Evolutionary conservation across 2,113 vertebrate species (phyloP).

Genomic region (Chrysemys picta): DNA sequence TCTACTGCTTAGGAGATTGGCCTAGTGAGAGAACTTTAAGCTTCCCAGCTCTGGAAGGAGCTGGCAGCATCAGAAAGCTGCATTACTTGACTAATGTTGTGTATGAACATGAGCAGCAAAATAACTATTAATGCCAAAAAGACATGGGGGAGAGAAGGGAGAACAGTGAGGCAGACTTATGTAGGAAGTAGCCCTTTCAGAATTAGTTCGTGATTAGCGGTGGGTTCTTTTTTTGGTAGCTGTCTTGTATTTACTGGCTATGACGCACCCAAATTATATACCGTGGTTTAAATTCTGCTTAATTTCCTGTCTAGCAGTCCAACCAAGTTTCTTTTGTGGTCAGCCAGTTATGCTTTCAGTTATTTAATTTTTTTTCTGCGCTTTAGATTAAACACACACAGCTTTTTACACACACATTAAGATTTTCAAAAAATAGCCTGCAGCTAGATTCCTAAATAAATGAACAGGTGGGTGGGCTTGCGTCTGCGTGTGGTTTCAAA

Average conservation of each 20-base stretch:
- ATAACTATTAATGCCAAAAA: slow-evolving; percentile 6
- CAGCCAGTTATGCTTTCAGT: neutral
- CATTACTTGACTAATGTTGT: slow-evolving; percentile 27
- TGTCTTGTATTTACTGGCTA: neutral
- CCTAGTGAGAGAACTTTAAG: slow-evolving; percentile 7
- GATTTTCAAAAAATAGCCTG: too few species aligned
- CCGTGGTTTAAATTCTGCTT: slow-evolving; percentile 25
- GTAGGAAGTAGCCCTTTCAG: slow-evolving; percentile 41
- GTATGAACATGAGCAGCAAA: slow-evolving; percentile 44
- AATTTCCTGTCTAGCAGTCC: neutral
- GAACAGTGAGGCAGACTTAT: slow-evolving; percentile 10
- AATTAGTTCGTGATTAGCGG: neutral
- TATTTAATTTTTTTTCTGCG: neutral
- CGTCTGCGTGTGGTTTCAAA: neutral
- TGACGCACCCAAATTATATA: slow-evolving; percentile 25
- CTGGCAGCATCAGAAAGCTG: neutral
- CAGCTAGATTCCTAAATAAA: too few species aligned
- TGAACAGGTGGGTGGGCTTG: too few species aligned
- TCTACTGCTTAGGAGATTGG: neutral
- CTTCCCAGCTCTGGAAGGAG: neutral
- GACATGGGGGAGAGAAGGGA: neutral
- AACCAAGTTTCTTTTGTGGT: neutral
- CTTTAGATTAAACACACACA: too few species aligned
- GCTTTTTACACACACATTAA: too few species aligned
- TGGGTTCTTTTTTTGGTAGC: neutral